These are phyloP conservation scores for Scopus umbretta DNA, from an alignment of 2,113 vertebrate genomes.

Conservation along the genomic window DNA sequence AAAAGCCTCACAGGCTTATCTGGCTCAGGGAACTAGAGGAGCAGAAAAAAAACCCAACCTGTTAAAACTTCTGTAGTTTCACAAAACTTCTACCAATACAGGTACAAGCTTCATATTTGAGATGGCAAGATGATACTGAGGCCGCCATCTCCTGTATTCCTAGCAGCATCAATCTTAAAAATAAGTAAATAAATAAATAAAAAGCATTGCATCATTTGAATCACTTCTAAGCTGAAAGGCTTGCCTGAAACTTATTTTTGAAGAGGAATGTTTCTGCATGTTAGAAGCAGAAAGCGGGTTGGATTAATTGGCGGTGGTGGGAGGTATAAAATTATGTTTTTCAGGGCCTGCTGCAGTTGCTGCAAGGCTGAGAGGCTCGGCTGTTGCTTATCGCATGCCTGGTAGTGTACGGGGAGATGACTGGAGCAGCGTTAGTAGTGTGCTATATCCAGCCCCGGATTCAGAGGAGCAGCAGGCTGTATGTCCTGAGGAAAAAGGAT, in stretches of 20 bases:
- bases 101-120: neutral
- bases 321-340: neutral
- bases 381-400: neutral
- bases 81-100: neutral
- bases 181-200: too few species aligned
- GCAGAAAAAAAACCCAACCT: neutral
- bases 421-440: neutral
- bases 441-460: neutral
- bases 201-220: neutral
- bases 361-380: neutral
- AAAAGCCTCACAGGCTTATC: conserved; percentile 29
- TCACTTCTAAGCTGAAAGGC: neutral
- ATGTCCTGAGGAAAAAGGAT: neutral
- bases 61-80: neutral
- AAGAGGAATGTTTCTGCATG: neutral
- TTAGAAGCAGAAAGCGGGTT: neutral
- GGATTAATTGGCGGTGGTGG: neutral
- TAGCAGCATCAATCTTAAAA: too few species aligned
- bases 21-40: neutral
- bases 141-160: neutral
- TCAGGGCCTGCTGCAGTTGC: neutral
- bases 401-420: neutral
- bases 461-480: neutral
- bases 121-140: neutral
- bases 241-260: neutral